Evolutionary conservation across 1,140 invertebrate species (phyloP).

Genomic region (Trichomalopsis sarcophagae): DNA sequence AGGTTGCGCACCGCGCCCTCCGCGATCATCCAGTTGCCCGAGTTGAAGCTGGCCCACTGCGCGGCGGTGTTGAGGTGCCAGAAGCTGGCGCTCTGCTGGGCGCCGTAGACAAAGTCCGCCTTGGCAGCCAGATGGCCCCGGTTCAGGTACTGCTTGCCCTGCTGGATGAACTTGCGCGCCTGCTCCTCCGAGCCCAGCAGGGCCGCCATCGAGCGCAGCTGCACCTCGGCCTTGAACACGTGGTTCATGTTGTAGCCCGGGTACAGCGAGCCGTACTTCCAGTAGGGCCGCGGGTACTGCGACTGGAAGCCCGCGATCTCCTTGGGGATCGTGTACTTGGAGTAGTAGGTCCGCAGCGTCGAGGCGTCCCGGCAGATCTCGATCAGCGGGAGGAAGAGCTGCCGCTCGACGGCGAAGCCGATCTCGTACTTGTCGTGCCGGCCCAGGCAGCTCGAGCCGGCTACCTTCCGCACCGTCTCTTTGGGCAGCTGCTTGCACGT

Average conservation of each 20-base stretch:
- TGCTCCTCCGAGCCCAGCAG: slow-evolving; percentile 62
- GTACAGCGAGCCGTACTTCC: slow-evolving; percentile 62
- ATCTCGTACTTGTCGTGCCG: slow-evolving; percentile 52
- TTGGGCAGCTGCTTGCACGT: slow-evolving; percentile 16
- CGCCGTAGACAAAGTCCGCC: slow-evolving; percentile 72
- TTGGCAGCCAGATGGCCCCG: slow-evolving; percentile 73
- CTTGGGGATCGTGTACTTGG: slow-evolving; percentile 63
- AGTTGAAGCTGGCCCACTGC: slow-evolving; percentile 78
- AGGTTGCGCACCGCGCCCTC: slow-evolving; percentile 61
- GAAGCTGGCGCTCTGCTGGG: slow-evolving; percentile 70
- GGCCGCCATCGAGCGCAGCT: slow-evolving; percentile 59
- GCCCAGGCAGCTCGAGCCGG: background rate
- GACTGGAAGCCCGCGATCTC: slow-evolving; percentile 61
- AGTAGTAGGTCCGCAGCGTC: slow-evolving; percentile 69
- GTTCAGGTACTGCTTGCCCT: slow-evolving; percentile 59
- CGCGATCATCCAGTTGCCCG: slow-evolving; percentile 74
- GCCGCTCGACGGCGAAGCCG: slow-evolving; percentile 56
- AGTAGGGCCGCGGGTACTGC: slow-evolving; percentile 62
- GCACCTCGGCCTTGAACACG: slow-evolving; percentile 59
- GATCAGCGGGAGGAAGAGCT: slow-evolving; percentile 65
- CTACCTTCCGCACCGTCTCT: background rate
- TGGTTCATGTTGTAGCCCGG: slow-evolving; percentile 54
- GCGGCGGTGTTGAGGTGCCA: slow-evolving; percentile 77
- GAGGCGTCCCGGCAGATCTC: slow-evolving; percentile 71
- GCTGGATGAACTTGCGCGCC: slow-evolving; percentile 58